phyloP scores from a whole-genome alignment of 2,888 invertebrate species.

The Rhamnusium bicolor region DNA sequence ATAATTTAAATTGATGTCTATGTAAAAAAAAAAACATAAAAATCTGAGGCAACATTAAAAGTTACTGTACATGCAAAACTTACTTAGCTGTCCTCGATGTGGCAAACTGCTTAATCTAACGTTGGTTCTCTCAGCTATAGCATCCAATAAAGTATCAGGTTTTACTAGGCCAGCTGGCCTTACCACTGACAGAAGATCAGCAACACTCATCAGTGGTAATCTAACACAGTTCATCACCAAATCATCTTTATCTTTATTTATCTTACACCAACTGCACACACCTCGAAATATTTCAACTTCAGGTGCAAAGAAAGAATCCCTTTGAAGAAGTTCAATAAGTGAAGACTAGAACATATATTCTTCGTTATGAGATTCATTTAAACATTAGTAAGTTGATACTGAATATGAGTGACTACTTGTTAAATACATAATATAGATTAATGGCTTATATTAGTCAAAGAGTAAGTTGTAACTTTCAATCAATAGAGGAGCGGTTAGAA shows the following conservation, averaged over 20 bases:
- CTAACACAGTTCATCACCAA: constrained; percentile 78
- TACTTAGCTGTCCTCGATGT: constrained; percentile 87
- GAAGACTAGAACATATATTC: constrained; percentile 75
- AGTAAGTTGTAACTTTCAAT: no score
- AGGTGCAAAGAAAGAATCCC: constrained; percentile 96
- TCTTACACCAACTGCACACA: constrained; percentile 88
- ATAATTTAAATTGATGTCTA: no score
- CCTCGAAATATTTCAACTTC: constrained; percentile 97
- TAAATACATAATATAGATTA: no score
- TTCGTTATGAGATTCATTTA: neutral
- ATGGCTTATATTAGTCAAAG: no score
- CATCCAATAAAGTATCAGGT: constrained; percentile 93
- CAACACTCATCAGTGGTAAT: constrained; percentile 89
- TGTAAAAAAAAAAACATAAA: no score
- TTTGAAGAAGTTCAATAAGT: constrained; percentile 86
- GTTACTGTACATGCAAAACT: no score
- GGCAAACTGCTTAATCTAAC: constrained; percentile 84
- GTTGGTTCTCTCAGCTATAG: constrained; percentile 90
- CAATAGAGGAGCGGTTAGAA: no score
- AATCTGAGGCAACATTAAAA: no score
- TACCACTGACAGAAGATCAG: constrained; percentile 91
- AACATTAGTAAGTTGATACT: neutral
- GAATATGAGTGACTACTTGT: neutral
- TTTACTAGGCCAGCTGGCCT: constrained; percentile 89
- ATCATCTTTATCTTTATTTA: constrained; percentile 76